Conservation (phyloP, 2,888 invertebrate species). For the Lamproptera curius region DNA sequence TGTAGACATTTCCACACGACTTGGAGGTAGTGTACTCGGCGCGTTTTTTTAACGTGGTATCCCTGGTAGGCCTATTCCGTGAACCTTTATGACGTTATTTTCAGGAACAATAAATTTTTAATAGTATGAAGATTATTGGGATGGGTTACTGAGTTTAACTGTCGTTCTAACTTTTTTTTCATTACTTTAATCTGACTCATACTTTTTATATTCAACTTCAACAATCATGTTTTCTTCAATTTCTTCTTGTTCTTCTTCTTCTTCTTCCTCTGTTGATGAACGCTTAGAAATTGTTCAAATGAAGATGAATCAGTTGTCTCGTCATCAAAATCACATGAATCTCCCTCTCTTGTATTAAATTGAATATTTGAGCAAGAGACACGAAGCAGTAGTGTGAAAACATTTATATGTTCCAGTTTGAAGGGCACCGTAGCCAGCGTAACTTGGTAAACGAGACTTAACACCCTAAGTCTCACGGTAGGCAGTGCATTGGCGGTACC, state of each 20-base stretch:
- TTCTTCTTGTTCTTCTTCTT: not conserved
- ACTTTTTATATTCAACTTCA: not conserved
- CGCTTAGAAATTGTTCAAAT: not conserved
- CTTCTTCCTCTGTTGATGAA: not conserved
- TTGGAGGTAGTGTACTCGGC: not conserved
- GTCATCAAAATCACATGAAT: not conserved
- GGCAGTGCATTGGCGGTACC: slow-evolving; percentile 27
- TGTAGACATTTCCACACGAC: not conserved
- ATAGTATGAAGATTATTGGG: slow-evolving; percentile 3
- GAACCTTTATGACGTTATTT: slow-evolving; percentile 6
- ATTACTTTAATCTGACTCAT: not conserved
- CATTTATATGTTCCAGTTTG: too few relatives aligned
- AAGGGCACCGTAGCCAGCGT: too few relatives aligned
- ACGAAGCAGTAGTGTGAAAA: too few relatives aligned
- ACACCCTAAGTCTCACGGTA: too few relatives aligned
- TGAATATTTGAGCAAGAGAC: slow-evolving; percentile 25
- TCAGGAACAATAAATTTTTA: slow-evolving; percentile 5
- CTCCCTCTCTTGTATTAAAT: not conserved
- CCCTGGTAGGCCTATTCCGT: not conserved
- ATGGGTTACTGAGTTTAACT: not conserved
- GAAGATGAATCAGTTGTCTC: not conserved
- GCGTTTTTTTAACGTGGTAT: not conserved
- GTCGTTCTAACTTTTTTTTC: slow-evolving; percentile 7
- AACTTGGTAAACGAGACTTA: too few relatives aligned
- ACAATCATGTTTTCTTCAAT: not conserved